Percentiles rank a stretch among this genome's conserved stretches.
phyloP scores from a whole-genome alignment of 2,888 invertebrate species.

The Caenorhabditis auriculariae region DNA sequence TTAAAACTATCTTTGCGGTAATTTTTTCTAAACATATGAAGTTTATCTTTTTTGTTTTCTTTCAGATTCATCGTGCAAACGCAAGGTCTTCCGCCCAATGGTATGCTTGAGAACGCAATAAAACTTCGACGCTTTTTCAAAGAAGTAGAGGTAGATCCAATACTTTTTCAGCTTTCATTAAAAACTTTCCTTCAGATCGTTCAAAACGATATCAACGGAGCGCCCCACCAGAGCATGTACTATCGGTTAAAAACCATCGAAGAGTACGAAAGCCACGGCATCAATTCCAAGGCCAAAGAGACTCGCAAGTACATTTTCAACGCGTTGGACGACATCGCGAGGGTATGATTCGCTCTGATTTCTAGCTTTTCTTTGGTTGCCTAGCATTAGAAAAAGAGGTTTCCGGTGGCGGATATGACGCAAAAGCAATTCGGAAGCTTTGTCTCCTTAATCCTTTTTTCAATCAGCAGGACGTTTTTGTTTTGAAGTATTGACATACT shows the following conservation, averaged over 20 bases:
- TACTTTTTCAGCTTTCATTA: not conserved
- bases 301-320: slow-evolving; percentile 99
- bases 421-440: not conserved
- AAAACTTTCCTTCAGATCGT: slow-evolving; percentile 3
- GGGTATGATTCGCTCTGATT: slow-evolving; percentile 58
- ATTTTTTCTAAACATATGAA: too few relatives aligned
- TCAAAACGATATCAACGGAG: slow-evolving; percentile 11
- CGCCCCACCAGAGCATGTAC: slow-evolving; percentile 24
- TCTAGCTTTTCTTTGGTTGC: too few relatives aligned
- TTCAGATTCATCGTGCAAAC: slow-evolving; percentile 80
- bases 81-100: slow-evolving; percentile 93
- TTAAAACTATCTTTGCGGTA: too few relatives aligned
- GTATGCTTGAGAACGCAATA: slow-evolving; percentile 93
- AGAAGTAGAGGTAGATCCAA: slow-evolving; percentile 30
- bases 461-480: too few relatives aligned
- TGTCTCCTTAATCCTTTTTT: not conserved
- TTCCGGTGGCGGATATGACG: not conserved
- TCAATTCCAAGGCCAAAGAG: slow-evolving; percentile 92
- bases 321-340: slow-evolving; percentile 89
- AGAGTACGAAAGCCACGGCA: slow-evolving; percentile 95
- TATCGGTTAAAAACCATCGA: slow-evolving; percentile 83
- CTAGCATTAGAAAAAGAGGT: not conserved
- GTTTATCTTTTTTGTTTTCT: too few relatives aligned
- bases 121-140: slow-evolving; percentile 95
- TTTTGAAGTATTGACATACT: too few relatives aligned